Evolutionary conservation across 2,888 invertebrate genomes (phyloP), one percentile per base, ranked within the genome.

Genomic region (Clepsis dumicolana): DNA sequence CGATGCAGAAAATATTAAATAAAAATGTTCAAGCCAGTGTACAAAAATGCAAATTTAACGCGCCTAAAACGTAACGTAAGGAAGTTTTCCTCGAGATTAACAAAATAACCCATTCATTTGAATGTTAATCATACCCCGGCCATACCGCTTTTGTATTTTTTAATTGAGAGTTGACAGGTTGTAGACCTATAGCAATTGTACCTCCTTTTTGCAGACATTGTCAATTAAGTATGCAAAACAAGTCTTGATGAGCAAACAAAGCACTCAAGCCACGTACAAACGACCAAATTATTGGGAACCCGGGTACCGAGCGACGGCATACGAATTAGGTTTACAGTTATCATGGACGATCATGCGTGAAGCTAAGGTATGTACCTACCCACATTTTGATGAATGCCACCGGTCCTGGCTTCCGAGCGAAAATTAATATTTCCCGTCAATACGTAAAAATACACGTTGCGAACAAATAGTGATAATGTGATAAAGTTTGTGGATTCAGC

Each of bases 381-480:
- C 41, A 68, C 52, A 59, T 63, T 64, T 63, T 52, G 59, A 68
- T 32, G 50, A 63, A 24, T 50, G 29, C 52, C 52, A 57, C 54
- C n/a, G 57, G 29, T n/a, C 57, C 24, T 44, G 25, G 25, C 48
- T 63, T 41, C 41, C 52, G 41, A 63, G 32, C 48, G 52, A 53
- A 59, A 68, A 59, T 53, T 63, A 68, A 64, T 64, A 68, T 64
- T 68, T 64, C 64, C 64, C 68, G 68, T 64, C 59, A 35, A 24
- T 27, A 27, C 4, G 32, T 44, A 53, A 25, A 53, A 25, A 27
- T n/a, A 53, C n/a, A 53, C 53, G 27, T 5, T 16, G 16, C 53
- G 25, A 53, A 25, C 27, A 53, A 53, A 53, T 27, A 27, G 12
- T 27, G 27, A 48, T 48, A 48, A 8, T 44, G 18, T 44, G 44